These are phyloP conservation scores for Nyleta sp. DNA, from an alignment of 2,888 invertebrate genomes.

Conservation along the genomic window DNA sequence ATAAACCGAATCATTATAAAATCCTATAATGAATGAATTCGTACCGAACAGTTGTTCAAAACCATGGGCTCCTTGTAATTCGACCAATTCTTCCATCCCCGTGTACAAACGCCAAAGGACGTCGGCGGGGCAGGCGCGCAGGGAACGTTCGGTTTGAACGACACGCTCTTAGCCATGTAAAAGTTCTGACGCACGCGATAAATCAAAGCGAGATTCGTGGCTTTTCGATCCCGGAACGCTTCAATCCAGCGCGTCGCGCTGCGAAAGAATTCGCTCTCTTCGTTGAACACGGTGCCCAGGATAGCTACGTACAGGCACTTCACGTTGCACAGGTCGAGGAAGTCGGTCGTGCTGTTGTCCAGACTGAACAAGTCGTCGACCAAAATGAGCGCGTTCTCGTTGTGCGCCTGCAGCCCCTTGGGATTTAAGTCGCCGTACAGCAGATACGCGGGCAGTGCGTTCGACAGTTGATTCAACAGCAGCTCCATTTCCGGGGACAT, in stretches of 20 bases:
- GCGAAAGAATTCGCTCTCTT: conserved; percentile 15
- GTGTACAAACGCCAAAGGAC: conserved; percentile 42
- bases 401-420: not conserved
- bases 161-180: conserved; percentile 53
- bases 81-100: conserved; percentile 43
- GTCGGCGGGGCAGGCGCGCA: conserved; percentile 31
- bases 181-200: conserved; percentile 18
- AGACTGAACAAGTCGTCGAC: conserved; percentile 30
- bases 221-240: conserved; percentile 31
- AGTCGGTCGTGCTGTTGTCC: conserved; percentile 1
- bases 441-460: conserved; percentile 30
- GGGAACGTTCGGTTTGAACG: conserved; percentile 31
- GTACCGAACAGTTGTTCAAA: conserved; percentile 51
- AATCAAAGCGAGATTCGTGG: conserved; percentile 41
- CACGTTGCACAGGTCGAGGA: conserved; percentile 36
- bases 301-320: conserved; percentile 49
- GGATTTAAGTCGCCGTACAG: conserved; percentile 19
- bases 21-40: too few relatives aligned
- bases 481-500: conserved; percentile 6
- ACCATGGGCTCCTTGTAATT: conserved; percentile 14
- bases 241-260: conserved; percentile 19
- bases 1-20: too few relatives aligned
- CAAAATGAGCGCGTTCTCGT: conserved; percentile 44
- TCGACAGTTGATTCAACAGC: conserved; percentile 28
- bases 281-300: conserved; percentile 9